Evolutionary conservation across 2,113 vertebrate species (phyloP).

Genomic region (Engraulis encrasicolus): DNA sequence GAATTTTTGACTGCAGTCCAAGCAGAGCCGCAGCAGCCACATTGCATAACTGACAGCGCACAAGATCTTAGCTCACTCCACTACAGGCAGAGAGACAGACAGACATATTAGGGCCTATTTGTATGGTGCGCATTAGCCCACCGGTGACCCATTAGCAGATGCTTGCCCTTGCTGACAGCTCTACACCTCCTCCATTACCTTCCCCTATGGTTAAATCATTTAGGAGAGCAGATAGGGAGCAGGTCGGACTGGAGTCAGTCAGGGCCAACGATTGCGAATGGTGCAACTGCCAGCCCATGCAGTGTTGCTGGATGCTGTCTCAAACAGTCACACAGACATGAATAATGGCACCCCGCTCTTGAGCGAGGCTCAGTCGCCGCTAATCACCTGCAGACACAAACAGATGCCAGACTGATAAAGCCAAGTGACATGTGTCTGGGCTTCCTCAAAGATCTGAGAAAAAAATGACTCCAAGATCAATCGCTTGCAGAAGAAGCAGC

Average conservation of each 20-base stretch:
- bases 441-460: not conserved
- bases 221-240: not conserved
- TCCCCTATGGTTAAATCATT: not conserved
- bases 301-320: not conserved
- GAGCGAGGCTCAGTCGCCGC: not conserved
- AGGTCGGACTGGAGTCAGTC: not conserved
- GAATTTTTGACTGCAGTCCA: not conserved
- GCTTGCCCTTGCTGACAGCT: not conserved
- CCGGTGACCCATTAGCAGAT: not conserved
- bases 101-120: not conserved
- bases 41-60: slow-evolving; percentile 1
- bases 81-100: too few species aligned
- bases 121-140: not conserved
- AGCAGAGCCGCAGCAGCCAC: too few species aligned
- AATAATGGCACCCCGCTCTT: not conserved
- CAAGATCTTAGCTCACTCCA: not conserved
- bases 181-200: not conserved
- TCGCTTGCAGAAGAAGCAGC: not conserved
- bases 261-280: not conserved
- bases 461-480: not conserved
- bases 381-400: slow-evolving; percentile 10
- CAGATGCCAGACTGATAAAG: slow-evolving; percentile 1
- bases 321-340: not conserved
- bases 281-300: too few species aligned
- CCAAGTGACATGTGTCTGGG: not conserved